Base-by-base conservation (phyloP, 1,140 invertebrate species). In the Sesamia nonagrioides region DNA sequence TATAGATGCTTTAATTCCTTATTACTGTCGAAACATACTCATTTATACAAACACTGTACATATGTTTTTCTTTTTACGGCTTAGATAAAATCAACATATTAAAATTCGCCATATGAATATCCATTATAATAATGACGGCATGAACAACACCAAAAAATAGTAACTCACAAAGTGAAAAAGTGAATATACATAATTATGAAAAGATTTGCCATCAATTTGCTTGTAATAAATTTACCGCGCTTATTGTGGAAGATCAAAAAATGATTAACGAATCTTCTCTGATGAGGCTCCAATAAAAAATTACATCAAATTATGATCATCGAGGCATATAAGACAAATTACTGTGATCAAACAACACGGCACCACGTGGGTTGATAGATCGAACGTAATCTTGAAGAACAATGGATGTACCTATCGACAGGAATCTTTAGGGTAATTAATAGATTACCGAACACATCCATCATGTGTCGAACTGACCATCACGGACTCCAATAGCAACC, bases 331-430 rank as follows among this genome's bases (percentile, higher is more conserved):
- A 91, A 89, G 89, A 93, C 89, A 90, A 92, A 93, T 94, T 89
- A 88, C 83, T 77, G 76, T 78, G 85, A 82, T 87, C 82, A 86
- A 89, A 86, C 80, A 82, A 92, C 88, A 87, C 82, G 92, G 89
- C 88, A 90, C 80, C 88, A 86, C 87, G 86, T 86, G 78, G 88
- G 86, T 91, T 93, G 92, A 94, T 91, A 85, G 89, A 94, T 93
- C 82, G 82, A 84, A 52, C 69, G 78, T 83, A 84, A 82, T 87
- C 84, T 77, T 52, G 54, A 87, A 82, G 86, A 92, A 93, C 92
- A 92, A 93, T 93, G 87, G 89, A 86, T 88, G 82, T 83, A 83
- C 21, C 81, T 88, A 90, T 88, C 85, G 86, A 86, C 83, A 86
- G 86, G 87, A 82, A 91, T 88, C 85, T 86, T 84, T 78, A 73